Conservation (phyloP, 1,140 invertebrate species). For the Drosophila pseudoananassae region DNA sequence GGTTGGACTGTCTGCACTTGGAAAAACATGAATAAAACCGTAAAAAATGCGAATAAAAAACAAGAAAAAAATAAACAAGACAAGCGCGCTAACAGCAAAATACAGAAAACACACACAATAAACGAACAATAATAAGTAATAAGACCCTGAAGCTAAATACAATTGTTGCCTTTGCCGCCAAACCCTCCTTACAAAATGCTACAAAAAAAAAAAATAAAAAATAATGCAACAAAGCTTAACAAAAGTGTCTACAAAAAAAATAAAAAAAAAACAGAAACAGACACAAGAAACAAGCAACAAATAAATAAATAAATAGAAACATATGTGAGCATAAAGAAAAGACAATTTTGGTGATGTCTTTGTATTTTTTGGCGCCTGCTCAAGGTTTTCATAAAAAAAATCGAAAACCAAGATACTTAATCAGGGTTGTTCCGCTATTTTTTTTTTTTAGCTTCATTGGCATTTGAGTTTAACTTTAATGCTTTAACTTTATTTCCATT, state of each 20-base stretch:
- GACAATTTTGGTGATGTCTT: slow-evolving; percentile 15
- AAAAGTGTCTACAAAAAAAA: slow-evolving; percentile 30
- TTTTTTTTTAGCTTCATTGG: neutral
- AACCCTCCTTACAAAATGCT: slow-evolving; percentile 9
- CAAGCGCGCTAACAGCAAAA: slow-evolving; percentile 39
- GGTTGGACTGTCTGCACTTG: slow-evolving; percentile 40
- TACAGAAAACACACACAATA: slow-evolving; percentile 50
- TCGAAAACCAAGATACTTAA: slow-evolving; percentile 8
- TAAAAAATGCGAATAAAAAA: slow-evolving; percentile 15
- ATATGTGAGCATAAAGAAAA: slow-evolving; percentile 41
- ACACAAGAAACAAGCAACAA: slow-evolving; percentile 25
- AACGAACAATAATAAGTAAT: slow-evolving; percentile 77
- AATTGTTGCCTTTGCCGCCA: slow-evolving; percentile 38
- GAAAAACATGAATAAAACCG: slow-evolving; percentile 38
- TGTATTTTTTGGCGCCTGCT: slow-evolving; percentile 34
- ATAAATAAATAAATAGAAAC: slow-evolving; percentile 22
- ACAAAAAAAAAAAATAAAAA: slow-evolving; percentile 5
- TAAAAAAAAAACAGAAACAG: neutral
- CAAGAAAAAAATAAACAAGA: slow-evolving; percentile 28
- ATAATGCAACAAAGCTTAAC: slow-evolving; percentile 39
- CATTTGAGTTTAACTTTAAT: too few species aligned
- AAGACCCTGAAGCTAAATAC: slow-evolving; percentile 53
- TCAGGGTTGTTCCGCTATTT: neutral
- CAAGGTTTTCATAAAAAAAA: slow-evolving; percentile 17
- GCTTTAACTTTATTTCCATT: too few species aligned